These are phyloP conservation scores for Microcebus murinus DNA, from an alignment of 2,113 vertebrate genomes.

Conservation along the genomic window DNA sequence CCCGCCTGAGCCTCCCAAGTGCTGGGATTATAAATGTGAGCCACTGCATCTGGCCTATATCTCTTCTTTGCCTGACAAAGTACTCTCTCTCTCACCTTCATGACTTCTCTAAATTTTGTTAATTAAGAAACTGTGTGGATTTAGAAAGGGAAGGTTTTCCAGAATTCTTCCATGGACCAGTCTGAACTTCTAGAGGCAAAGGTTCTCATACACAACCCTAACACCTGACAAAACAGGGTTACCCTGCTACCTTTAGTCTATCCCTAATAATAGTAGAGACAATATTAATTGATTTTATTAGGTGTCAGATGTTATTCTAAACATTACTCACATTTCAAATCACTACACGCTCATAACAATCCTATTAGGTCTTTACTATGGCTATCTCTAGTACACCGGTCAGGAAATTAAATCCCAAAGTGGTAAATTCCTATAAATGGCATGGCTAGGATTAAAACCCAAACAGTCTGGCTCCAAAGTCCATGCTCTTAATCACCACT, in stretches of 20 bases:
- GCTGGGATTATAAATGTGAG: no score
- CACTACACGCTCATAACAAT: neutral
- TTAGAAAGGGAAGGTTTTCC: conserved; percentile 23
- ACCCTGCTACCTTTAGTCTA: neutral
- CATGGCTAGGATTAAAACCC: neutral
- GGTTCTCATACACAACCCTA: neutral
- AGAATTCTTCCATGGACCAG: conserved; percentile 37
- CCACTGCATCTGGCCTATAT: neutral
- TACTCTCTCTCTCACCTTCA: neutral
- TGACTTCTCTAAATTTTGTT: conserved; percentile 34
- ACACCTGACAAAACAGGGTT: neutral
- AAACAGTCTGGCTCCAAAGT: neutral
- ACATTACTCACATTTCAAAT: neutral
- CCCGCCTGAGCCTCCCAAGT: no score
- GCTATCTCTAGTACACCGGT: conserved; percentile 13
- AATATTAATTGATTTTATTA: neutral
- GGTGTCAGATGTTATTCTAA: neutral
- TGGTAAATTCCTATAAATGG: neutral
- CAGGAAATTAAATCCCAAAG: conserved; percentile 47
- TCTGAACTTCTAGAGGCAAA: conserved; percentile 52
- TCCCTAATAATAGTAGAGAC: neutral
- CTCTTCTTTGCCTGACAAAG: conserved; percentile 36
- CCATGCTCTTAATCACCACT: neutral
- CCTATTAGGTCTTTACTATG: neutral
- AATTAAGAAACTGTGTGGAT: neutral